Base-by-base conservation (phyloP, 35 echinoderm and acorn worm species). In the Apostichopus japonicus region DNA sequence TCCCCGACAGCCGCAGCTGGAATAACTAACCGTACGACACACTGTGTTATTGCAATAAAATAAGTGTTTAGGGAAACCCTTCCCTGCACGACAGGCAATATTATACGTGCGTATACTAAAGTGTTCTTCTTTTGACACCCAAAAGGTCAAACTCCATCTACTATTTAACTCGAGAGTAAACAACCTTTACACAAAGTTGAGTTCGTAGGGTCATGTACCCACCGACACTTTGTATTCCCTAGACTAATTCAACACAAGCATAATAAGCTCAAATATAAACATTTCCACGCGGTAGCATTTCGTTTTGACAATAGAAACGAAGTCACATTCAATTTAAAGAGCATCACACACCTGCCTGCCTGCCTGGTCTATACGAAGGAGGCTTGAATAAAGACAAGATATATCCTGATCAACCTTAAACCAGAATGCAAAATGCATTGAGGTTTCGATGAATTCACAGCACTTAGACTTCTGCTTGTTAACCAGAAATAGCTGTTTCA, bases 121-220 rank as follows among this genome's bases (percentile, higher is more conserved):
- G 4, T 75, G 22, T 75, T 75, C 21, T 75, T 75, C n/a, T 23
- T 15, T 6, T 75, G 17, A 44, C 33, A 14, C 21, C 21, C 71
- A 7, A 75, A 75, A 75, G 71, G 71, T 75, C 71, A 75, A 75
- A 75, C 71, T 75, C 71, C 71, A 75, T 75, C 71, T 23, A 75
- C 21, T 75, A 7, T 21, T 23, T 23, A 19, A n/a, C 21, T 23
- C 21, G 17, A 75, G 71, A 75, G 71, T 23, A 75, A 75, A 75
- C 21, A 75, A 75, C 71, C 13, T 75, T 19, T 75, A 23, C 21
- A 75, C 16, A 23, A 75, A 2, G 16, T 7, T 7, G 22, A 75
- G 71, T 75, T 75, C 71, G 71, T 75, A 19, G 15, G 71, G 71
- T 75, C 71, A 75, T 75, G 71, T 23, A 75, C 71, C 33, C 71